Evolutionary conservation across 2,888 invertebrate species (phyloP), one percentile per base, ranked within the genome.

Genomic region (Drosophila birchii): DNA sequence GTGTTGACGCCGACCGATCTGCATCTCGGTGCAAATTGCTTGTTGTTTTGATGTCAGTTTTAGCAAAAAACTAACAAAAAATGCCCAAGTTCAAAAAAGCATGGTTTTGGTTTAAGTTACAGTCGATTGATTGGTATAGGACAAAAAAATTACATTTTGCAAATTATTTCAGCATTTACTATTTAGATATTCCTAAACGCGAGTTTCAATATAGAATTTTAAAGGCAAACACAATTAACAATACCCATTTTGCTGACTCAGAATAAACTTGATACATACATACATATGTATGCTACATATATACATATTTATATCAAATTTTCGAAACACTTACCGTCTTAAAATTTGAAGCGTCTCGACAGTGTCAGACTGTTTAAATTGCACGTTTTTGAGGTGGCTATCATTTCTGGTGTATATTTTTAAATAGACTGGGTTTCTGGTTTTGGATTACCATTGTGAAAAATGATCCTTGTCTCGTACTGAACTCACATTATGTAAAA

Each of bases 11-110:
- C 54, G 43, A 32, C 44, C 29, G 36, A 38, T 45, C 51, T 55
- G 38, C 66, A 38, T 58, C 58, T 60, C 49, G 16, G 45, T 78
- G 88, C 56, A 54, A 83, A 83, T 86, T 80, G 75, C 60, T 75
- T 86, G 73, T 80, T 85, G 83, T 87, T 88, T 87, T 85, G 68
- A 75, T 82, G 82, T 39, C 64, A 88, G 14, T 69, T 86, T 73
- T 86, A 71, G 64, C 82, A 43, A 62, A 34, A 16, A 32, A 26
- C 51, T 70, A 73, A 58, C n/a, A n/a, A 62, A 68, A 71, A 68
- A 63, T 23, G 14, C 26, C n/a, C 77, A 74, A 67, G 75, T 69
- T 74, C 58, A 70, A 51, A 32, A 32, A 3, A 3, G 8, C 32
- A 32, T 1, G 11, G 8, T 32, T 9, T 47, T 11, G n/a, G 11